phyloP scores from a whole-genome alignment of 2,797 vertebrate genomes.

The Lepidocolaptes lacrymiger region DNA sequence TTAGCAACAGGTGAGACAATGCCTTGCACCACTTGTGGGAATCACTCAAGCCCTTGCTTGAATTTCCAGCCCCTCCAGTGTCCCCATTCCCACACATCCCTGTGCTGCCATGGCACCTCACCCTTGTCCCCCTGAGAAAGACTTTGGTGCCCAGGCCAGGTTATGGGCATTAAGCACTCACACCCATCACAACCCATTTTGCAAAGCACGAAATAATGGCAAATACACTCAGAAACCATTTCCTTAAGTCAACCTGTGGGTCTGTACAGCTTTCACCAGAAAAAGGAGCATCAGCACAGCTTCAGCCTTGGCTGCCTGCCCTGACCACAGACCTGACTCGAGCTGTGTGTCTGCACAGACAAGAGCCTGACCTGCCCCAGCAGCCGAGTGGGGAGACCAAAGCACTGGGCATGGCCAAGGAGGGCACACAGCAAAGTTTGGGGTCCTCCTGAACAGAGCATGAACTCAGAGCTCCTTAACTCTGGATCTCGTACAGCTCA shows the following conservation, averaged over 20 bases:
- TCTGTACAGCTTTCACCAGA: neutral
- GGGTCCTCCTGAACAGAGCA: neutral
- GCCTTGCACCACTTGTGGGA: neutral
- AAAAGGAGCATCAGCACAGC: neutral
- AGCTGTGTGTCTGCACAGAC: accelerated
- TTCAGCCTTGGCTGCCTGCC: accelerated
- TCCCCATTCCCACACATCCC: neutral
- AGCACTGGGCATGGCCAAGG: accelerated
- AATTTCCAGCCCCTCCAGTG: neutral
- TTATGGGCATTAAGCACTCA: neutral
- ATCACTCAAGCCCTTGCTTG: neutral
- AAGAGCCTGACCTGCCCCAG: neutral
- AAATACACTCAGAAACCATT: neutral
- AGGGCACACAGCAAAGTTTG: neutral
- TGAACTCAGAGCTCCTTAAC: neutral
- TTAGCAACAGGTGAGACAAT: neutral
- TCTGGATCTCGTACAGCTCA: accelerated
- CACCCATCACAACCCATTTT: neutral
- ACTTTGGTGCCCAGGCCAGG: neutral
- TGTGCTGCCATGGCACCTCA: neutral
- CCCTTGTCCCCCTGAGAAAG: neutral
- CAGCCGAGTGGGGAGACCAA: neutral
- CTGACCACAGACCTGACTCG: no score
- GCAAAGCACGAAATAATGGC: neutral
- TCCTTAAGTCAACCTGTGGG: neutral